These are phyloP conservation scores for Endomychus coccineus DNA, from an alignment of 2,888 invertebrate species.

Conservation along the genomic window DNA sequence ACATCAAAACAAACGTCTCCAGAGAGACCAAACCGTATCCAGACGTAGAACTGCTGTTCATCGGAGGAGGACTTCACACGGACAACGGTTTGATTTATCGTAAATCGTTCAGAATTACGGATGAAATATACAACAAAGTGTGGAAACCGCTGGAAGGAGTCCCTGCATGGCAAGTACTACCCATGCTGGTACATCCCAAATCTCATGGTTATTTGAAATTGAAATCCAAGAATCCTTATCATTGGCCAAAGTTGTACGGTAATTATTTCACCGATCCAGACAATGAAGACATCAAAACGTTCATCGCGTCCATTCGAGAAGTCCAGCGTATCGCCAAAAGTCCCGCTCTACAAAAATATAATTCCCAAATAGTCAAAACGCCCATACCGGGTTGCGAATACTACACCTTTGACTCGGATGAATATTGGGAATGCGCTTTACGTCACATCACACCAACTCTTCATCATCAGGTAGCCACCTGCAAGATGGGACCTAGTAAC, in stretches of 20 bases:
- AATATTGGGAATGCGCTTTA: conserved; percentile 49
- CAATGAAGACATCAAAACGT: conserved; percentile 42
- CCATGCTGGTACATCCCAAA: conserved; percentile 64
- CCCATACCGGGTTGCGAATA: conserved; percentile 48
- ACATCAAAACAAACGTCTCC: conserved; percentile 52
- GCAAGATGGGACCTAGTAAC: conserved; percentile 49
- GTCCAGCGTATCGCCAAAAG: conserved; percentile 46
- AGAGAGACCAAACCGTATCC: conserved; percentile 49
- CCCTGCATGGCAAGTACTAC: conserved; percentile 42
- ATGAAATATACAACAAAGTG: conserved; percentile 49
- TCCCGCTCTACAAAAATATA: conserved; percentile 45
- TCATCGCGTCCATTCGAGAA: conserved; percentile 43
- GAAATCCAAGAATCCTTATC: conserved; percentile 62
- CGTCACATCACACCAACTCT: conserved; percentile 44
- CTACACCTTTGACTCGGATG: conserved; percentile 41
- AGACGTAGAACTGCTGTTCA: conserved; percentile 62
- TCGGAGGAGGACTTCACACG: conserved; percentile 45
- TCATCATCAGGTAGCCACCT: conserved; percentile 50
- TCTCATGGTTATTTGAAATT: conserved; percentile 63
- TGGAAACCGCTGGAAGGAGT: conserved; percentile 49
- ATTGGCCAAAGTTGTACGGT: conserved; percentile 67
- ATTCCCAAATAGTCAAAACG: conserved; percentile 38
- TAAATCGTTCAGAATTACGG: conserved; percentile 47
- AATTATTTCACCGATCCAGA: conserved; percentile 66
- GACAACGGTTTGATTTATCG: conserved; percentile 32